phyloP scores from a whole-genome alignment of 1,140 invertebrate species.

The Teleogryllus occipitalis region DNA sequence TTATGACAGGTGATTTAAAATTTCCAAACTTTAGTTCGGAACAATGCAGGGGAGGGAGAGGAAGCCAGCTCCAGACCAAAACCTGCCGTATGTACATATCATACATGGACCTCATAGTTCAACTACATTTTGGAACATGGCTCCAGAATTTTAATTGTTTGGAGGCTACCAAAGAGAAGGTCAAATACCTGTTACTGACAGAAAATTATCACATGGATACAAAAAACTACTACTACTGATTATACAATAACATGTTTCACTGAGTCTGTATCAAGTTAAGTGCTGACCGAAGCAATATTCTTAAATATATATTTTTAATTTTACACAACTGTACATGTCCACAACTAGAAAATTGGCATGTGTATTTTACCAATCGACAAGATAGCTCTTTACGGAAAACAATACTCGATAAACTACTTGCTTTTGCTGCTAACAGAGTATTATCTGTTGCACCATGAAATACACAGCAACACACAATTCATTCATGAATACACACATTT shows the following conservation, averaged over 20 bases:
- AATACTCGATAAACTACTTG: neutral
- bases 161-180: constrained; percentile 3
- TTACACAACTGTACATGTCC: constrained; percentile 4
- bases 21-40: neutral
- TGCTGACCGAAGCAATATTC: constrained; percentile 1
- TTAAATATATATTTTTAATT: neutral
- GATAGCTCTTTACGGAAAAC: neutral
- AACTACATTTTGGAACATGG: neutral
- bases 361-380: neutral
- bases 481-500: neutral
- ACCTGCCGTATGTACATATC: constrained; percentile 1
- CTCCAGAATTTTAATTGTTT: neutral
- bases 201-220: neutral
- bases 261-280: constrained; percentile 4
- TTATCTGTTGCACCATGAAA: neutral
- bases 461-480: neutral
- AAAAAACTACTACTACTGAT: neutral
- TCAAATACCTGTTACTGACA: neutral
- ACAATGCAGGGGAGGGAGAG: neutral
- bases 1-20: neutral
- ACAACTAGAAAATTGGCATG: constrained; percentile 1
- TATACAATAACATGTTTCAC: constrained; percentile 1
- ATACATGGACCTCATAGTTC: neutral
- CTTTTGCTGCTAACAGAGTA: neutral
- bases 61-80: neutral